A percentile compares a stretch with the other conserved stretches of the same genome.
These are phyloP conservation scores for Euphonia xanthogaster DNA, from an alignment of 2,797 vertebrate genomes.

Conservation along the genomic window DNA sequence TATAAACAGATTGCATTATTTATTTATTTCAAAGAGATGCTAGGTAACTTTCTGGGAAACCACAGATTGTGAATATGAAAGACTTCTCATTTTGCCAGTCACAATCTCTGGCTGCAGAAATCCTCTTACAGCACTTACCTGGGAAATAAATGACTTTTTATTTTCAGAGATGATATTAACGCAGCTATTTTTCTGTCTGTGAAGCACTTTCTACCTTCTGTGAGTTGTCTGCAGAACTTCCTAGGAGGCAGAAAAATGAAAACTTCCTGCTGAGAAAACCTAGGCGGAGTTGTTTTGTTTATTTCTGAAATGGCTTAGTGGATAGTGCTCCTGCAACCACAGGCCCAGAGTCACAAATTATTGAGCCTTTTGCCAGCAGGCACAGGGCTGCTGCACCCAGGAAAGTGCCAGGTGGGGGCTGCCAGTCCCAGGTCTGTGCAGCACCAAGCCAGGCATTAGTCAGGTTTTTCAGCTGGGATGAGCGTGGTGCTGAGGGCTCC, in stretches of 20 bases:
- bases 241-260: not conserved
- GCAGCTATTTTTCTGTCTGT: not conserved
- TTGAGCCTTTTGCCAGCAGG: fast-evolving
- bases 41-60: not conserved
- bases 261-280: not conserved
- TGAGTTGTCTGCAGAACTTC: not conserved
- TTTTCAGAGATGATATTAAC: not conserved
- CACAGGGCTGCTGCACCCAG: not conserved
- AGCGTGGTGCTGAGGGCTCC: fast-evolving
- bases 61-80: not conserved
- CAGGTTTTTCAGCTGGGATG: not conserved
- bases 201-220: not conserved
- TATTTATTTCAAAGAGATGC: not conserved
- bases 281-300: not conserved
- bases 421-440: not conserved
- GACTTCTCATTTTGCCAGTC: not conserved
- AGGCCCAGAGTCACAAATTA: not conserved
- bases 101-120: not conserved
- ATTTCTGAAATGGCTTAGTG: not conserved
- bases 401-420: not conserved
- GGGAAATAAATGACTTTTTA: not conserved
- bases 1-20: not conserved
- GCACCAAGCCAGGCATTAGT: not conserved
- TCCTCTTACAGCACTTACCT: not conserved
- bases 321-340: not conserved